Evolutionary conservation across 2,888 invertebrate species (phyloP), one percentile per base, ranked within the genome.

Genomic region (Dolomedes plantarius): DNA sequence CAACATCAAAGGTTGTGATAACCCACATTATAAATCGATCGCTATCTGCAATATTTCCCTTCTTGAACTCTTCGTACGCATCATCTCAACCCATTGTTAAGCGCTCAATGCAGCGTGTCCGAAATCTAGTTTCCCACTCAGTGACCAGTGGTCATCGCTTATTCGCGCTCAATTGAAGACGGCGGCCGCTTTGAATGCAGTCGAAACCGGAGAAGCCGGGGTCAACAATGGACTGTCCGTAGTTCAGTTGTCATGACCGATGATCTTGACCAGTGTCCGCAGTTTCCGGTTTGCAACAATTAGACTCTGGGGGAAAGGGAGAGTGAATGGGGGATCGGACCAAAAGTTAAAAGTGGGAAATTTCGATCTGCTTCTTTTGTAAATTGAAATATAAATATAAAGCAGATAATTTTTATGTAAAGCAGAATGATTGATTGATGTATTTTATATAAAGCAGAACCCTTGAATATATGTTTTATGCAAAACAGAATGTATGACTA

Each of bases 281-380:
- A 27, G 50, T 31, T 50, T 64, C 72, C 77, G 65, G 72, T 83
- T 83, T 83, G 83, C 75, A 73, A 77, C 82, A 83, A 83, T 83
- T 83, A 83, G 83, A 83, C 76, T 46, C 41, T 56, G 2, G 19
- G 5, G 56, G 5, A 1, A 5, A 23, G 23, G 23, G 19, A 11
- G 23, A 56, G 9, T 5, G 19, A 11, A 19, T 6, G 5, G 56
- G 56, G 56, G 56, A 16, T 6, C 16, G 5, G 56, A 16, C 5
- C n/a, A 1, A 23, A 23, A 23, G 56, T 3, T 56, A 56, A 56
- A 56, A 56, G 5, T 23, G n/a, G n/a, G n/a, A n/a, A n/a, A n/a
- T n/a, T n/a, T n/a, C n/a, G n/a, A n/a, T n/a, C n/a, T n/a, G n/a
- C n/a, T n/a, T n/a, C n/a, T n/a, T n/a, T n/a, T n/a, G n/a, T n/a